A percentile compares a stretch with the other conserved stretches of the same genome.
These are phyloP conservation scores for Pollenia angustigena DNA, from an alignment of 2,888 invertebrate genomes.

Conservation along the genomic window DNA sequence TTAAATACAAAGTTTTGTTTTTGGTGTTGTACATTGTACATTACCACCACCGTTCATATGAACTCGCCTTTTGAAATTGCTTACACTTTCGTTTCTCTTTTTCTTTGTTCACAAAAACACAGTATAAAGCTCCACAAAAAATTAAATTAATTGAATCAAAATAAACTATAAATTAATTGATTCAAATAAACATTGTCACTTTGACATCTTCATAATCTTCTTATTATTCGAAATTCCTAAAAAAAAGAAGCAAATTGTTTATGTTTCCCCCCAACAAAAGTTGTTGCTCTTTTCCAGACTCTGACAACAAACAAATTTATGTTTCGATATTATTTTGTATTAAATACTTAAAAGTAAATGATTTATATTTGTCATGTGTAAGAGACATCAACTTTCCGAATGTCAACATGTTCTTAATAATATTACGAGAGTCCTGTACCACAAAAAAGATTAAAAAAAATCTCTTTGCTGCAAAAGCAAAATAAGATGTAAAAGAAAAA, in stretches of 20 bases:
- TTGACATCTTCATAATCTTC: not conserved
- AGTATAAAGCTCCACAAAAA: no score
- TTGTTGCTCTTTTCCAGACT: no score
- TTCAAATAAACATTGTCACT: not conserved
- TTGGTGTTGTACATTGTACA: no score
- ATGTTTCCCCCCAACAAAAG: no score
- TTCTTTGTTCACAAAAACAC: no score
- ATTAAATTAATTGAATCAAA: not conserved
- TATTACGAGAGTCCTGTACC: not conserved
- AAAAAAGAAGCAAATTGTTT: no score
- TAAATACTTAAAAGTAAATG: not conserved
- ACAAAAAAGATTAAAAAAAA: not conserved
- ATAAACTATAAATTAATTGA: not conserved
- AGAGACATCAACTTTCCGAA: conserved; percentile 24
- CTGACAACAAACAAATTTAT: not conserved
- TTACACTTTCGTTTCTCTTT: no score
- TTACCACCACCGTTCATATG: no score
- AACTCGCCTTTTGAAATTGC: no score
- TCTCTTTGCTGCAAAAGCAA: not conserved
- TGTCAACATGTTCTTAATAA: conserved; percentile 46
- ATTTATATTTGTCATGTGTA: conserved; percentile 22
- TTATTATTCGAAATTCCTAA: not conserved
- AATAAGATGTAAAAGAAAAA: not conserved
- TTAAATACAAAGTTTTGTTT: no score
- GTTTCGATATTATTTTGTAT: conserved; percentile 21